These are phyloP conservation scores for Caenorhabditis wallacei DNA, from an alignment of 2,888 invertebrate genomes.

Conservation along the genomic window DNA sequence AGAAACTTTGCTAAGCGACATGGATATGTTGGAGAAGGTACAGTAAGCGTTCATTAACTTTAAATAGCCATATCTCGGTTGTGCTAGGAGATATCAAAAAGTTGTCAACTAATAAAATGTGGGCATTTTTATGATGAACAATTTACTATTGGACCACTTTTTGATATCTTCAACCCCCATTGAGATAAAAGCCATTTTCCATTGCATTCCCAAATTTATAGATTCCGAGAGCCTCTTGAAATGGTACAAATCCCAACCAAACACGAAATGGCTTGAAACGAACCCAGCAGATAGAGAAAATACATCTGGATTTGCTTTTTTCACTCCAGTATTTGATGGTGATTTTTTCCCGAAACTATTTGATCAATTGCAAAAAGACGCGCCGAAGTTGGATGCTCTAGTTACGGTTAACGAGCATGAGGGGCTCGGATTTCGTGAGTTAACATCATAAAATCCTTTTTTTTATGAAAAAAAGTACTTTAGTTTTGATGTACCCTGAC, in stretches of 20 bases:
- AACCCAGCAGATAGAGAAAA: background rate
- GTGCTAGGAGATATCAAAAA: no score
- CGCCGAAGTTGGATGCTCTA: constrained; percentile 49
- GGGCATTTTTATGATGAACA: no score
- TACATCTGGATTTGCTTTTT: constrained; percentile 27
- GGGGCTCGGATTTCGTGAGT: constrained; percentile 51
- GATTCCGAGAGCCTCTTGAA: constrained; percentile 28
- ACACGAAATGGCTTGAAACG: background rate
- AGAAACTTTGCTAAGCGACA: constrained; percentile 58
- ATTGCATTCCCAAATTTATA: no score
- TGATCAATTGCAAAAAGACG: constrained; percentile 58
- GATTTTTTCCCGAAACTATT: constrained; percentile 68
- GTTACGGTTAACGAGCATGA: constrained; percentile 60
- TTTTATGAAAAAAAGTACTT: no score
- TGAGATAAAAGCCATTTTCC: background rate
- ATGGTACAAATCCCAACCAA: constrained; percentile 20
- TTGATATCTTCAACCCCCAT: no score
- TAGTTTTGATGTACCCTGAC: background rate
- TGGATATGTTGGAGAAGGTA: constrained; percentile 56
- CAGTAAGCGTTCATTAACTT: no score
- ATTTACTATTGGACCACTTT: no score
- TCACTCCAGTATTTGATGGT: constrained; percentile 59
- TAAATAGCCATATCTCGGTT: no score
- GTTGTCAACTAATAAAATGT: no score
- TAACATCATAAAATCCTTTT: no score